Base-by-base conservation (phyloP, 2,888 invertebrate genomes). In the Nematopogon swammerdamellus region DNA sequence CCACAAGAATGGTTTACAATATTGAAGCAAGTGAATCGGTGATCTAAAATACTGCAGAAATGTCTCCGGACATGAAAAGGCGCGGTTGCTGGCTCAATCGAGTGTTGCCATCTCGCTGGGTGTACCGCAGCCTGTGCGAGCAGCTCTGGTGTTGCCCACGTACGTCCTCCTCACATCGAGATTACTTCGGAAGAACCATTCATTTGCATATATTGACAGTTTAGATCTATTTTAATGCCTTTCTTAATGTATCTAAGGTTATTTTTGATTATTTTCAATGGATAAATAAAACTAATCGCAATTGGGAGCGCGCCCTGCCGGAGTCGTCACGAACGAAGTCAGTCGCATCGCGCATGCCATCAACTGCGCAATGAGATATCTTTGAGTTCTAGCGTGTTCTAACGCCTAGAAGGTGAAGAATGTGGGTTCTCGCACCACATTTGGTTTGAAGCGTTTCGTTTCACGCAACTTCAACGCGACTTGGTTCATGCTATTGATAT, bases 161-260 rank as follows among this genome's bases (percentile, higher is more conserved):
- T 36, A 14, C 3, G n/a, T 3, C 11, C 36, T 14, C 36, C 8
- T 25, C 10, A 4, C 25, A 36, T 36, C 36, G n/a, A 36, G 36
- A 19, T 44, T 44, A 8, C 18, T 44, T 43, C 14, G 43, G 8
- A 10, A 10, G 6, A 18, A 3, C 19, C 19, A 44, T 44, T 19
- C 6, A 44, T 44, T 19, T 44, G 19, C 19, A 44, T 18, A 19
- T 64, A 70, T 72, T 70, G 70, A 71, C 72, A 69, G 69, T 65
- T 72, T 65, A 69, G 65, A 70, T 67, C 67, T 64, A 58, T 43
- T 49, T 44, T 36, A 36, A 14, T 14, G 36, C 36, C 36, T 25
- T 25, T 36, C n/a, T 36, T 14, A 14, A 36, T 36, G 36, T 14
- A 14, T 14, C 36, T 36, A 6, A 4, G 10, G 10, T 25, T 25